Evolutionary conservation across 2,888 invertebrate species (phyloP).

Genomic region (Stenchaetothrips biformis): DNA sequence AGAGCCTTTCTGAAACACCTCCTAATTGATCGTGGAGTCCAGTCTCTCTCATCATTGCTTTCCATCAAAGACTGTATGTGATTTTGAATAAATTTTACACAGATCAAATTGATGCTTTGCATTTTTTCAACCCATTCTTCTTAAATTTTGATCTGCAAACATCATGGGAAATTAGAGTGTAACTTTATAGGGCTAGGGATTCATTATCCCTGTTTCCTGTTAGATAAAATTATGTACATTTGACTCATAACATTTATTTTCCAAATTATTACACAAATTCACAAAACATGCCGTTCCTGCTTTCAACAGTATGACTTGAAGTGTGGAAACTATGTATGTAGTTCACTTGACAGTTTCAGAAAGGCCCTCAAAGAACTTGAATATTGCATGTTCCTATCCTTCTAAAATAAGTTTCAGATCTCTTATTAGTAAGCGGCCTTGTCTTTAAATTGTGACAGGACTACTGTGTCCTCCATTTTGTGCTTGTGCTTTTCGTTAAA

Average conservation of each 20-base stretch:
- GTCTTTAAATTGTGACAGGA: too few relatives aligned
- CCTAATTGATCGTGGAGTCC: background rate
- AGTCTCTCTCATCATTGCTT: conserved; percentile 5
- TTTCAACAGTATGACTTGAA: background rate
- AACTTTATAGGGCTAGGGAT: too few relatives aligned
- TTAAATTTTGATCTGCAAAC: background rate
- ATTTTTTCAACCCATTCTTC: conserved; percentile 7
- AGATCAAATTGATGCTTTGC: conserved; percentile 23
- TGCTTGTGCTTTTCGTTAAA: too few relatives aligned
- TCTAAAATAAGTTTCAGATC: too few relatives aligned
- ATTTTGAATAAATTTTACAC: conserved; percentile 20
- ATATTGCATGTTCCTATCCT: too few relatives aligned
- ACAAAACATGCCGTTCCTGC: background rate
- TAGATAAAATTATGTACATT: too few relatives aligned
- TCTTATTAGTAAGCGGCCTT: too few relatives aligned
- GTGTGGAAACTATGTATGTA: background rate
- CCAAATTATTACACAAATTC: background rate
- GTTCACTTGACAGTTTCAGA: background rate
- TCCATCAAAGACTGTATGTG: conserved; percentile 22
- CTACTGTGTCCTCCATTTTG: too few relatives aligned
- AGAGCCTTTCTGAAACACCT: conserved; percentile 21
- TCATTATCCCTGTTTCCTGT: too few relatives aligned
- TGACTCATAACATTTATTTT: background rate
- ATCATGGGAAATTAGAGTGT: background rate
- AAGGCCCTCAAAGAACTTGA: background rate